These are phyloP conservation scores for Vireo altiloquus DNA, from an alignment of 2,113 vertebrate genomes.

Conservation along the genomic window DNA sequence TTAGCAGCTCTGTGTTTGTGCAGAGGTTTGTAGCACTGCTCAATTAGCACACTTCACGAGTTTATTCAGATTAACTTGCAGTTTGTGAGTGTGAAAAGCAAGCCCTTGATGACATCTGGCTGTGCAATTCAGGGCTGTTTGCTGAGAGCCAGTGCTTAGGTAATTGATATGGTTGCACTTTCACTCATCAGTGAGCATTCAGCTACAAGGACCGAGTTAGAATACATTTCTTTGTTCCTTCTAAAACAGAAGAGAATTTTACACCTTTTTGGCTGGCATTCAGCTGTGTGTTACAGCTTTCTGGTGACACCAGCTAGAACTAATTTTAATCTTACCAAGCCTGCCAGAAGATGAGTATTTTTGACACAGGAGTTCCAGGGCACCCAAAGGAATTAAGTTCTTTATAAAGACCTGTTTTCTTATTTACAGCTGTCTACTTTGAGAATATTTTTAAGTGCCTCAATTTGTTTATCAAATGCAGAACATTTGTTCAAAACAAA, in stretches of 20 bases:
- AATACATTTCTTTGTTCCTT: constrained; percentile 15
- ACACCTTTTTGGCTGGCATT: constrained; percentile 40
- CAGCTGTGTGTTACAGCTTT: constrained; percentile 22
- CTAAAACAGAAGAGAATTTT: constrained; percentile 36
- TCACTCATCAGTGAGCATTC: constrained; percentile 29
- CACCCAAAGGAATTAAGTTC: neutral
- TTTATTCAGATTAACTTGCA: neutral
- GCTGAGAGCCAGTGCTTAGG: neutral
- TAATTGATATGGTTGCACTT: neutral
- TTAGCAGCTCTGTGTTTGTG: neutral
- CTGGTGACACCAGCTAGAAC: constrained; percentile 46
- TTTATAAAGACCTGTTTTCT: neutral
- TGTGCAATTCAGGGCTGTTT: neutral
- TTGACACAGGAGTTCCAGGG: constrained; percentile 4
- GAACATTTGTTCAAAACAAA: neutral
- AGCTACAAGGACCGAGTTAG: neutral
- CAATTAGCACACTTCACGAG: neutral
- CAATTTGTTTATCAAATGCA: neutral
- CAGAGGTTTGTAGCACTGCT: neutral
- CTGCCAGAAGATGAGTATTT: constrained; percentile 13
- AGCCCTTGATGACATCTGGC: neutral
- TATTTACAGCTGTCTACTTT: neutral
- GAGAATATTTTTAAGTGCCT: neutral
- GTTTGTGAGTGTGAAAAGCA: neutral
- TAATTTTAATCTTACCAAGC: constrained; percentile 42